These are phyloP conservation scores for Platysternon megacephalum DNA, from an alignment of 2,113 vertebrate species.

Conservation along the genomic window DNA sequence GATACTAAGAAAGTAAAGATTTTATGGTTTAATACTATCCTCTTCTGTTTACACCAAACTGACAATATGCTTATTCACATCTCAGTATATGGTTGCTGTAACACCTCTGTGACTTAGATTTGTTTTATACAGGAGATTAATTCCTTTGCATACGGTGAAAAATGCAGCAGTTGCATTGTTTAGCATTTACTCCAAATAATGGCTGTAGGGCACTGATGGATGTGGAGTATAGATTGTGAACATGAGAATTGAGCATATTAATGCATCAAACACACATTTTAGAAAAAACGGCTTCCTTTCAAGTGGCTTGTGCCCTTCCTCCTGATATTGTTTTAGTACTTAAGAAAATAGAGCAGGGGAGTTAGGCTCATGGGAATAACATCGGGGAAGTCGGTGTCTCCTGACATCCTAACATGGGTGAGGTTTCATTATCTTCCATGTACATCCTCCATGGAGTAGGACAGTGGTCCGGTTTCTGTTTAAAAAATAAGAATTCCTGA, in stretches of 20 bases:
- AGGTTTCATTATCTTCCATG: neutral
- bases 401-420: neutral
- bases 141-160: neutral
- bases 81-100: neutral
- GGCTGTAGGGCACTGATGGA: neutral
- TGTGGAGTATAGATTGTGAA: neutral
- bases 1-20: fast-evolving
- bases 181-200: neutral
- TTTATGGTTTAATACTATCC: neutral
- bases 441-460: neutral
- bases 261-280: neutral
- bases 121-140: neutral
- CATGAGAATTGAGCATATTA: neutral
- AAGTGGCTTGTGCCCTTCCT: neutral
- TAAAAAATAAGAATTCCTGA: neutral
- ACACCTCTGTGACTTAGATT: neutral
- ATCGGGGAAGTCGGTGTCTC: neutral
- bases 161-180: fast-evolving
- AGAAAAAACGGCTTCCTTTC: neutral
- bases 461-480: neutral
- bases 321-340: neutral
- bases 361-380: neutral
- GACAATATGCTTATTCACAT: neutral
- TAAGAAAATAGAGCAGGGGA: neutral
- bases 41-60: neutral